Conservation (phyloP, 1,140 invertebrate genomes). For the Trichogramma pretiosum region DNA sequence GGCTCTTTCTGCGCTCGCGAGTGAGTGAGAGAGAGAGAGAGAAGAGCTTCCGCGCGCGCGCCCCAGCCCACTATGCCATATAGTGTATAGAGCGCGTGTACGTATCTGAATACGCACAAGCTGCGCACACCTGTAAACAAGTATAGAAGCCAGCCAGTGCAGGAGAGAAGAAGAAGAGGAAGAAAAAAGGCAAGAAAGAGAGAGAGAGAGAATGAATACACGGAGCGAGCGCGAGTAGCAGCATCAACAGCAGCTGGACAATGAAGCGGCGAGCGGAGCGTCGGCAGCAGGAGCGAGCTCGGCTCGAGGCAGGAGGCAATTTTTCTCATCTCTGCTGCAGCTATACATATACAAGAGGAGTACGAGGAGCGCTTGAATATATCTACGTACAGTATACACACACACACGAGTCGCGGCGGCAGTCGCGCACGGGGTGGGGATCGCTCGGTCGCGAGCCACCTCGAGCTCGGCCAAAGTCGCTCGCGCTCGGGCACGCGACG, state of each 20-base stretch:
- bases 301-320: background rate
- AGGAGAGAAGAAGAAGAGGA: background rate
- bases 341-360: background rate
- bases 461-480: conserved; percentile 25
- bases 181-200: too few relatives aligned
- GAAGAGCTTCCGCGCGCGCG: conserved; percentile 37
- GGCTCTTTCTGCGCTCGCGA: background rate
- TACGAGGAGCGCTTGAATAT: too few relatives aligned
- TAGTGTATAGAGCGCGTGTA: too few relatives aligned
- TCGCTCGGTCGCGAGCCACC: conserved; percentile 33
- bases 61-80: too few relatives aligned
- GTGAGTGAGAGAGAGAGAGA: conserved; percentile 11
- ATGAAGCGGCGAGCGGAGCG: background rate
- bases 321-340: conserved; percentile 1
- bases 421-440: conserved; percentile 16
- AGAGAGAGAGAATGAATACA: too few relatives aligned
- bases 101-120: too few relatives aligned
- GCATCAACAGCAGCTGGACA: background rate
- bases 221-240: background rate
- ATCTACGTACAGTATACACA: too few relatives aligned
- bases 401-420: too few relatives aligned
- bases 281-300: background rate
- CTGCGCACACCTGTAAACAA: conserved; percentile 26
- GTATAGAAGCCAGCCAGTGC: conserved; percentile 1
- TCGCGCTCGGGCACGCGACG: conserved; percentile 48